Percentiles rank a stretch among this genome's conserved stretches.
phyloP scores from a whole-genome alignment of 2,797 vertebrate species.

The Pteronotus mesoamericanus region DNA sequence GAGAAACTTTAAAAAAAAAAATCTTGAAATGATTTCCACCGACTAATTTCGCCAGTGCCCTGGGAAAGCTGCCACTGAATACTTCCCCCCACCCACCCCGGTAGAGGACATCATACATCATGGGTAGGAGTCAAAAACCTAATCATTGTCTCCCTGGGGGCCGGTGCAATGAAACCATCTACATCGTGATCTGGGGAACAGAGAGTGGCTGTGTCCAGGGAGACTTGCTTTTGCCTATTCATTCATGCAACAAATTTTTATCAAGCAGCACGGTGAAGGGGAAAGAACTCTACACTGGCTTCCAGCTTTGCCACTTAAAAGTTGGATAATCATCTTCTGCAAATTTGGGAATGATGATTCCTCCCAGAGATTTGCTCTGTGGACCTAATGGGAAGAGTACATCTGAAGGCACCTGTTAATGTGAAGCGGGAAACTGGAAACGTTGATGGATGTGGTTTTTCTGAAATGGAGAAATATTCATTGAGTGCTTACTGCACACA shows the following conservation, averaged over 20 bases:
- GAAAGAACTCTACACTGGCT: not conserved
- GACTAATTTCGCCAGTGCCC: not conserved
- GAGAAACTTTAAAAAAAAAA: not conserved
- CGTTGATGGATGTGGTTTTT: not conserved
- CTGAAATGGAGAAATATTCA: not conserved
- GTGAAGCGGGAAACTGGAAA: not conserved
- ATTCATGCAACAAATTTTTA: not conserved
- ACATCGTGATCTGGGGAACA: not conserved
- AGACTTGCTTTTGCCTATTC: not conserved
- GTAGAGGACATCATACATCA: not conserved
- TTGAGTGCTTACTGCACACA: not conserved
- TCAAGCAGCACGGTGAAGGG: not conserved
- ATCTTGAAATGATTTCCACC: not conserved
- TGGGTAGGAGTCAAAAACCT: slow-evolving; percentile 27
- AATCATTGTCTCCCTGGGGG: not conserved
- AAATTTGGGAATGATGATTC: not conserved
- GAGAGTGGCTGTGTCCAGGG: not conserved
- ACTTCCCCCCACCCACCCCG: not conserved
- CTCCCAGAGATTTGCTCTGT: not conserved
- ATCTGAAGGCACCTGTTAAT: not conserved
- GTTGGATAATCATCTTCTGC: not conserved
- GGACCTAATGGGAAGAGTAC: not conserved
- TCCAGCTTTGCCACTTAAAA: not conserved
- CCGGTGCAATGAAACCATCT: not conserved
- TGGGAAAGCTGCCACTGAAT: slow-evolving; percentile 15